Conservation (phyloP, 2,113 vertebrate species). For the Triplophysa dalaica region DNA sequence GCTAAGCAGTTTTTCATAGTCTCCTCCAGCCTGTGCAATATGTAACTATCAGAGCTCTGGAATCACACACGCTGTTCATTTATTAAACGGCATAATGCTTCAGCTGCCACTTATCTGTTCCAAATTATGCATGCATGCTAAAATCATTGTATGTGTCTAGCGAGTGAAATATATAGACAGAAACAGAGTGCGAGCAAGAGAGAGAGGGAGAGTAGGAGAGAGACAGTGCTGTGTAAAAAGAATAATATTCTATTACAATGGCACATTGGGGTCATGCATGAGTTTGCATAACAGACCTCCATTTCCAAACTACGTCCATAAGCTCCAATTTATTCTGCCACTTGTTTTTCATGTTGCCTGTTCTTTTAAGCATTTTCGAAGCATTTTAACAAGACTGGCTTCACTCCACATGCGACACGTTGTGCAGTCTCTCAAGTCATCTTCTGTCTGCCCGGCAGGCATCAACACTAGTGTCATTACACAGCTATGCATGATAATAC, state of each 20-base stretch:
- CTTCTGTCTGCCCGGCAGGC: slow-evolving; percentile 8
- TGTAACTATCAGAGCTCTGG: slow-evolving; percentile 51
- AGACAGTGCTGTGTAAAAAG: neutral
- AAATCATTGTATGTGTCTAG: slow-evolving; percentile 55
- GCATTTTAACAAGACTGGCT: slow-evolving; percentile 30
- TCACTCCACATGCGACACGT: slow-evolving; percentile 14
- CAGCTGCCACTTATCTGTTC: slow-evolving; percentile 67
- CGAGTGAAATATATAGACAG: slow-evolving; percentile 41
- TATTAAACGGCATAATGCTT: slow-evolving; percentile 70
- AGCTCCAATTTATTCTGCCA: slow-evolving; percentile 46
- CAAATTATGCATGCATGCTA: slow-evolving; percentile 66
- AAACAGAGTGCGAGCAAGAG: slow-evolving; percentile 38
- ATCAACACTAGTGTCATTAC: slow-evolving; percentile 1
- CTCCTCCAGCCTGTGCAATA: slow-evolving; percentile 27
- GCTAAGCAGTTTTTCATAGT: neutral
- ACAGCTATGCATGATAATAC: slow-evolving; percentile 33
- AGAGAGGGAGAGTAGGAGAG: neutral
- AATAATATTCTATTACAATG: slow-evolving; percentile 45
- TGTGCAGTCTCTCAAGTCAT: neutral
- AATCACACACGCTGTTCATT: slow-evolving; percentile 67
- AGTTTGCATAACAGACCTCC: slow-evolving; percentile 56
- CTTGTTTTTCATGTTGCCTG: slow-evolving; percentile 50
- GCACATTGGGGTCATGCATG: slow-evolving; percentile 54
- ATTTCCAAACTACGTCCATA: slow-evolving; percentile 55
- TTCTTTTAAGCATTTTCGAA: slow-evolving; percentile 26